These are phyloP conservation scores for Platyscapa corneri DNA, from an alignment of 1,140 invertebrate species.

Conservation along the genomic window DNA sequence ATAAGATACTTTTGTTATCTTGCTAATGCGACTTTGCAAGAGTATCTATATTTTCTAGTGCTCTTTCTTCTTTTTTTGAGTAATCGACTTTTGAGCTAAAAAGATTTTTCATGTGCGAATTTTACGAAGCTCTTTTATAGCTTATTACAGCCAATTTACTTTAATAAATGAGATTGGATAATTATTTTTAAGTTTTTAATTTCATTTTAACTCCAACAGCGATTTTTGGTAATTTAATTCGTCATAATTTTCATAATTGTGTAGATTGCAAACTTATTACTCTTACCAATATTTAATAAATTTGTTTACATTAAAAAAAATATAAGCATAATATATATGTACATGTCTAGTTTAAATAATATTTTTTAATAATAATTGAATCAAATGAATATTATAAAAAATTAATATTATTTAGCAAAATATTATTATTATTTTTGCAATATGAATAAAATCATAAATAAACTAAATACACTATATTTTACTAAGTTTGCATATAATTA, in stretches of 20 bases:
- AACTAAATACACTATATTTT: too few species aligned
- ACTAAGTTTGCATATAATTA: too few species aligned
- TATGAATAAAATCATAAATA: too few species aligned
- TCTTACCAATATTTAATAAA: too few species aligned
- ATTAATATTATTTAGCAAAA: too few species aligned
- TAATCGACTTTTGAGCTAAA: constrained; percentile 15
- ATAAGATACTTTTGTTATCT: constrained; percentile 28
- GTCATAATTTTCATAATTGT: background rate
- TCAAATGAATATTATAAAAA: too few species aligned
- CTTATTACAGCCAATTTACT: background rate
- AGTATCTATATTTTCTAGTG: background rate
- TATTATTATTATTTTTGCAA: too few species aligned
- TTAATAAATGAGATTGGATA: background rate
- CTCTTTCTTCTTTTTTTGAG: background rate
- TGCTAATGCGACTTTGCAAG: constrained; percentile 11
- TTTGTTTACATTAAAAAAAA: too few species aligned
- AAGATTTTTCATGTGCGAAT: background rate
- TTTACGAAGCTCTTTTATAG: background rate
- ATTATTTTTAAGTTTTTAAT: background rate
- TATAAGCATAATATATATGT: too few species aligned
- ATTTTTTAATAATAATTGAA: too few species aligned
- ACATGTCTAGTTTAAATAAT: too few species aligned
- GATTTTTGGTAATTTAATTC: background rate
- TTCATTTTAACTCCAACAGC: background rate
- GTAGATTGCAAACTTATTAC: too few species aligned